Evolutionary conservation across 2,113 vertebrate genomes (phyloP).

Genomic region (Centropus bengalensis): DNA sequence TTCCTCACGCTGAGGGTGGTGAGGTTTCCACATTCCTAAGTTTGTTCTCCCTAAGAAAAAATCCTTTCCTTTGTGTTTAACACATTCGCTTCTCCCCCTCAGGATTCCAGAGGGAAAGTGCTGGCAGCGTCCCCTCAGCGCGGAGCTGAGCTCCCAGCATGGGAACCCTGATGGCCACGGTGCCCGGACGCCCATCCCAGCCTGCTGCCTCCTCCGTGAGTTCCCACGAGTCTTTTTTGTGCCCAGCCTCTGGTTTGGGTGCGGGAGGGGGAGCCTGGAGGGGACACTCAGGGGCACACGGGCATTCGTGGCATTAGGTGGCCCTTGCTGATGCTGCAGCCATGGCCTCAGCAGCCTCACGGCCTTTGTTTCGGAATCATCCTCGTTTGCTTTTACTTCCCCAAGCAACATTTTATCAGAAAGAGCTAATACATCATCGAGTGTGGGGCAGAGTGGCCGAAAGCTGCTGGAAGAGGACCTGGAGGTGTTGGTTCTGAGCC

Average conservation of each 20-base stretch:
- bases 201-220: conserved; percentile 73
- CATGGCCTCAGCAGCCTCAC: background rate
- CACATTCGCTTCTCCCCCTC: background rate
- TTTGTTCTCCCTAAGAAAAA: background rate
- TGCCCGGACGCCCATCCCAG: background rate
- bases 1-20: no score
- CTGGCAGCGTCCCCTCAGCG: background rate
- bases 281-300: background rate
- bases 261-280: background rate
- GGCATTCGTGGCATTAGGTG: background rate
- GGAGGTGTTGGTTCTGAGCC: no score
- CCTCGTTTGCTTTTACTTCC: background rate
- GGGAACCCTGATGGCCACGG: conserved; percentile 45
- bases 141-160: conserved; percentile 27
- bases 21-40: background rate
- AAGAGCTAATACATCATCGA: no score
- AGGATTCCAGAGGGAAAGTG: background rate
- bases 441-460: no score
- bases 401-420: background rate
- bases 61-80: background rate
- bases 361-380: background rate
- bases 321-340: background rate
- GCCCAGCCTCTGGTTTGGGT: background rate
- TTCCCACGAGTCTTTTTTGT: background rate
- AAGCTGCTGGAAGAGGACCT: no score